Evolutionary conservation across 2,888 invertebrate species (phyloP).

Genomic region (Clanis bilineata): DNA sequence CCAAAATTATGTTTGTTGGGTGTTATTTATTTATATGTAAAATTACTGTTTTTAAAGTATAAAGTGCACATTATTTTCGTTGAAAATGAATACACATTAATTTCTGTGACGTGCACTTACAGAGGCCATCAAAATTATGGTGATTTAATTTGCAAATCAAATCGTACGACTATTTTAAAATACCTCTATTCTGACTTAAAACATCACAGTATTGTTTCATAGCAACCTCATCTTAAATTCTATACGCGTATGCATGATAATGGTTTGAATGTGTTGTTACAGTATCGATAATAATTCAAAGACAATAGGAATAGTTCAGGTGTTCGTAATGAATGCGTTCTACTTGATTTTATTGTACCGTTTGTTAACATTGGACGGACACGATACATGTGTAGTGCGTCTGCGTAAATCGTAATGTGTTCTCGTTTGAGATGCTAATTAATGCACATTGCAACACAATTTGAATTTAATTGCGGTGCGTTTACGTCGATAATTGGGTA

Average conservation of each 20-base stretch:
- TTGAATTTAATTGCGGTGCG: constrained; percentile 1
- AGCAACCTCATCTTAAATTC: background rate
- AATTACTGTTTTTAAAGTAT: no score
- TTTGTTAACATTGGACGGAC: background rate
- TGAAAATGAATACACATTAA: no score
- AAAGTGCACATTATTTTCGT: no score
- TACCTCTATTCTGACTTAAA: no score
- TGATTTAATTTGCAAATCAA: no score
- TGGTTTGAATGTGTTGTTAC: background rate
- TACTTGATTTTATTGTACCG: background rate
- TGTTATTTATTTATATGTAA: no score
- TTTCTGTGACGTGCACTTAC: no score
- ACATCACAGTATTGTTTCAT: background rate
- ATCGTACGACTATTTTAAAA: no score
- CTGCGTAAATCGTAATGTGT: background rate
- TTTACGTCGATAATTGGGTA: constrained; percentile 1
- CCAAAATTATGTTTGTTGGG: no score
- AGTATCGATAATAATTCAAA: background rate
- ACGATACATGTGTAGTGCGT: background rate
- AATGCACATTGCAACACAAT: background rate
- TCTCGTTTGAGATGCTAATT: constrained; percentile 8
- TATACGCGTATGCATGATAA: background rate
- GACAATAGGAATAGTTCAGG: constrained; percentile 24
- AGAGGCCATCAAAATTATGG: no score
- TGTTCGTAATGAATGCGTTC: constrained; percentile 31